Conservation (phyloP, 2,113 vertebrate species). For the Carlito syrichta region DNA sequence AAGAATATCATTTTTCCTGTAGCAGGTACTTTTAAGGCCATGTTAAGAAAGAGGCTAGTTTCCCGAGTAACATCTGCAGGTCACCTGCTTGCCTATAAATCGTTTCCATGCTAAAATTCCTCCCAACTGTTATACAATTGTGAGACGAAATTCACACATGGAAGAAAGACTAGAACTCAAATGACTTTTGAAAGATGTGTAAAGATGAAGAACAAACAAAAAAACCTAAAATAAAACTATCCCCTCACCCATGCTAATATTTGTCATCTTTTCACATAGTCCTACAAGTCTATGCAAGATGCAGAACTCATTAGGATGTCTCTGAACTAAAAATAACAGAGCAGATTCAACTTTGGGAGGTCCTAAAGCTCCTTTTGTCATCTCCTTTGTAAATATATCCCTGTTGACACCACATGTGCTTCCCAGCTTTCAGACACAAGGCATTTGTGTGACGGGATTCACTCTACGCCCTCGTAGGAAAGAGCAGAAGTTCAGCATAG, state of each 20-base stretch:
- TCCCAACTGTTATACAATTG: not conserved
- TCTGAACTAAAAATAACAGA: constrained; percentile 70
- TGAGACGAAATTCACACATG: constrained; percentile 29
- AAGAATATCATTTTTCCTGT: constrained; percentile 77
- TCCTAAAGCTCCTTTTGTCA: not conserved
- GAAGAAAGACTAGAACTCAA: constrained; percentile 1
- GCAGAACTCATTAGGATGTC: constrained; percentile 33
- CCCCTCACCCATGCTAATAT: not conserved
- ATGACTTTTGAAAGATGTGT: not conserved
- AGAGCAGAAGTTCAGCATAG: constrained; percentile 20
- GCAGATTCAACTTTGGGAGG: constrained; percentile 64
- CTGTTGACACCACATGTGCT: constrained; percentile 45
- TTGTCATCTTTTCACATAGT: not conserved
- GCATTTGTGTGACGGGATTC: not conserved
- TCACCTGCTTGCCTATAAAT: constrained; percentile 70
- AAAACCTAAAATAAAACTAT: not conserved
- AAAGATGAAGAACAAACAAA: constrained; percentile 50
- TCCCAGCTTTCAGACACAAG: constrained; percentile 60
- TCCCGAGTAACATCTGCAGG: constrained; percentile 77
- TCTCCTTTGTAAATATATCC: constrained; percentile 49
- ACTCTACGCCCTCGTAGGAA: constrained; percentile 25
- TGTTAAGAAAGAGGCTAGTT: constrained; percentile 73
- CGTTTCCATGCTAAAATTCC: not conserved
- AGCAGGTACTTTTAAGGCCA: constrained; percentile 77
- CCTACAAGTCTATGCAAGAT: not conserved